Conservation (phyloP, 2,888 invertebrate species). For the Tachina grossa region DNA sequence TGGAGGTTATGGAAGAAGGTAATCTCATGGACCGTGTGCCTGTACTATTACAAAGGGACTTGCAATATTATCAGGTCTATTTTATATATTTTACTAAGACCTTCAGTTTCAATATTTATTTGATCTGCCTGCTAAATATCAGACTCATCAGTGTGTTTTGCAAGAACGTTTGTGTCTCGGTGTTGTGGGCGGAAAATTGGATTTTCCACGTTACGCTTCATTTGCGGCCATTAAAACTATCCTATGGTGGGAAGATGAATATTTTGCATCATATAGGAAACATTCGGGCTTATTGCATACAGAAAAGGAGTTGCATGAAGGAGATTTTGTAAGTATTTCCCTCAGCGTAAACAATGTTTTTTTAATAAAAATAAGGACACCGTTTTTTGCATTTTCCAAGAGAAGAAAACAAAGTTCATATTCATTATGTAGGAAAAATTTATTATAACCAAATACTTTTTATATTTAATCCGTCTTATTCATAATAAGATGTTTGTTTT, state of each 20-base stretch:
- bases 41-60: conserved; percentile 90
- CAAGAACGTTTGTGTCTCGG: conserved; percentile 91
- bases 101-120: neutral
- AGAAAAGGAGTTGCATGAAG: conserved; percentile 80
- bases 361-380: too few species aligned
- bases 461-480: too few species aligned
- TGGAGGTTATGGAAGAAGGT: conserved; percentile 96
- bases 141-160: conserved; percentile 89
- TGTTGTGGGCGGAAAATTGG: conserved; percentile 91
- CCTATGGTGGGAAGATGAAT: conserved; percentile 94
- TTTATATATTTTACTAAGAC: neutral
- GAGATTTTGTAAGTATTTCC: conserved; percentile 77
- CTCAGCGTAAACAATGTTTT: too few species aligned
- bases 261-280: conserved; percentile 88
- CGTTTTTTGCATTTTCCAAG: too few species aligned
- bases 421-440: too few species aligned
- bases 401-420: too few species aligned
- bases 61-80: conserved; percentile 91
- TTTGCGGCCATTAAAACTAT: conserved; percentile 93
- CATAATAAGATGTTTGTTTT: too few species aligned
- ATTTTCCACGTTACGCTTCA: conserved; percentile 92
- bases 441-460: too few species aligned
- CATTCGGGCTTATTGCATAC: conserved; percentile 84
- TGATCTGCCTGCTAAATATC: neutral
- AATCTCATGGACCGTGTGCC: conserved; percentile 94